Evolutionary conservation across 2,113 vertebrate species (phyloP), one percentile per base, ranked within the genome.

Genomic region (Gobius niger): DNA sequence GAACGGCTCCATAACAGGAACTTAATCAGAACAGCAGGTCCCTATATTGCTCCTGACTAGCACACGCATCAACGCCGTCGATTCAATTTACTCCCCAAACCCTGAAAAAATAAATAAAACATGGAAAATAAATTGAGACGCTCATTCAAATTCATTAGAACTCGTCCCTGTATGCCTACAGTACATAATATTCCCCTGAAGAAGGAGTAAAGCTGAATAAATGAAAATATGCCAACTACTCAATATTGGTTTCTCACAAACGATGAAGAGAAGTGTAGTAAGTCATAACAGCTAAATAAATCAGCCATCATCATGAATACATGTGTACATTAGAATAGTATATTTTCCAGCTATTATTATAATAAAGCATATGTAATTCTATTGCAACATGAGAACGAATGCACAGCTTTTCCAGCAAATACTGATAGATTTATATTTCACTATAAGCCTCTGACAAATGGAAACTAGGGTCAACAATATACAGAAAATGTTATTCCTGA

Each of bases 141-240:
- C 89, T 91, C 89, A 93, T 92, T 92, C 90, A 91, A 87, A 92
- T 92, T 93, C 91, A 92, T 91, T 91, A 92, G 85, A 91, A 90
- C 81, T 72, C 82, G 85, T 85, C 86, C 84, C 82, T 67, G 78
- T 86, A 85, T 83, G 85, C 82, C 79, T 78, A 87, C 86, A 85
- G 85, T 86, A 88, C 69, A 80, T 86, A 90, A 89, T 85, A 87
- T 88, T 88, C 74, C 65, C 76, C 79, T 85, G 82, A 87, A 83
- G 81, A 73, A 81, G 77, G 52, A 69, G 76, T 47, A 81, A 72
- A 72, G 80, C 24, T 5, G 63, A 68, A 77, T 79, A 77, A 77
- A 74, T 51, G 65, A 81, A 75, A 87, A 82, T 81, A 70, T 79
- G 70, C 78, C 78, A 79, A 82, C 71, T 79, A 66, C 57, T 80